Evolutionary conservation across 2,113 vertebrate species (phyloP).

Genomic region (Dendropsophus ebraccatus): DNA sequence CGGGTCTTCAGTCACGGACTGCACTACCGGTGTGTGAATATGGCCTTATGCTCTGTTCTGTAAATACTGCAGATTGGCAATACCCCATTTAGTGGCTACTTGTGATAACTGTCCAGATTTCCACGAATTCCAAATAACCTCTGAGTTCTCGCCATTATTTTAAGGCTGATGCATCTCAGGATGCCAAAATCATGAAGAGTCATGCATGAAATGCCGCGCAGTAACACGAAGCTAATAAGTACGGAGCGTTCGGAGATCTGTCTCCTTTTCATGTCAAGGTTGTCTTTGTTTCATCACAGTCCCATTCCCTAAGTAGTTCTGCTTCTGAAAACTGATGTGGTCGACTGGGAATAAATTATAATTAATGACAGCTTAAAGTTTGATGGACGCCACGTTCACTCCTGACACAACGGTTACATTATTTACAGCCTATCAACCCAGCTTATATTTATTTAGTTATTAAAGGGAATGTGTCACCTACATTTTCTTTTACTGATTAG

Average conservation of each 20-base stretch:
- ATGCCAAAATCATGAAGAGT: not conserved
- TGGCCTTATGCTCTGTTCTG: too few relatives aligned
- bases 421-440: too few relatives aligned
- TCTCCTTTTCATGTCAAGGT: constrained; percentile 28
- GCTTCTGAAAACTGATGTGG: not conserved
- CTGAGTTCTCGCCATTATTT: not conserved
- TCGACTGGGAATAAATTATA: constrained; percentile 3
- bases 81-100: not conserved
- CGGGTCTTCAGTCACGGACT: too few relatives aligned
- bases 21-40: too few relatives aligned
- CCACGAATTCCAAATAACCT: not conserved
- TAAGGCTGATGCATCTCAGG: not conserved
- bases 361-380: not conserved
- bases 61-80: too few relatives aligned
- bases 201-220: not conserved
- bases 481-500: too few relatives aligned
- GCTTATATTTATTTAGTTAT: too few relatives aligned
- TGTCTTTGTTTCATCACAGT: constrained; percentile 37
- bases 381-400: not conserved
- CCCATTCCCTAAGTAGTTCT: constrained; percentile 7
- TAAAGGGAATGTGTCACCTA: too few relatives aligned
- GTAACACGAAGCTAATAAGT: constrained; percentile 13
- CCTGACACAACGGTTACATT: not conserved
- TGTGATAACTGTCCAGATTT: not conserved
- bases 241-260: not conserved